phyloP scores from a whole-genome alignment of 2,113 vertebrate species.

The sheep (Ovis aries) region ARS-UI_Ramb_v3.0 NC_056063.1:5074001-5074500 shows the following conservation, averaged over 20 bases:
- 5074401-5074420: not conserved
- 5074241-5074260: not conserved
- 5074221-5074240: not conserved
- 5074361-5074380: not conserved
- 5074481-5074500: not conserved
- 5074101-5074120: not conserved
- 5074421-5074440: not conserved
- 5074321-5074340: not conserved
- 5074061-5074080: not conserved
- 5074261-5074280: not conserved
- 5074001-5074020: conserved; percentile 66
- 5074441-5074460: not conserved
- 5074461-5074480: not conserved
- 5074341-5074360: not conserved
- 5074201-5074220: not conserved
- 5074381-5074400: not conserved
- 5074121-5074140: not conserved
- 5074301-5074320: not conserved
- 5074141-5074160: not conserved
- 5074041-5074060: conserved; percentile 34
- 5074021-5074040: conserved; percentile 59
- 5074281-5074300: not conserved
- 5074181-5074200: not conserved
- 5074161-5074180: not conserved
- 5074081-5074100: conserved; percentile 1